Evolutionary conservation across 2,113 vertebrate genomes (phyloP).

Genomic region (Camelus dromedarius): DNA sequence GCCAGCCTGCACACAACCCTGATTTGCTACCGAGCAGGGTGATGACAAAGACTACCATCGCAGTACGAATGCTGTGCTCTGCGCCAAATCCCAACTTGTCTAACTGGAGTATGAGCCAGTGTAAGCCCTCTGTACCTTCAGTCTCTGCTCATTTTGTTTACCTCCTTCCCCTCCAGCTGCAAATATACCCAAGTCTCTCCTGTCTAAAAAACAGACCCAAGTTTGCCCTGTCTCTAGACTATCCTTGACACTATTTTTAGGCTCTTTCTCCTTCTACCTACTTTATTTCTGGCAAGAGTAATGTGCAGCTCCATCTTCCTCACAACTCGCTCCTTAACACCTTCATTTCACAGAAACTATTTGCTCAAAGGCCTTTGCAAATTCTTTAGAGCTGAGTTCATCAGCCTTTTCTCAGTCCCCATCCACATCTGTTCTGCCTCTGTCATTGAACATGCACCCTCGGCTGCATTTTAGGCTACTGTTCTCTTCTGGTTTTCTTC

Average conservation of each 20-base stretch:
- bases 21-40: not conserved
- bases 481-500: not conserved
- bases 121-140: not conserved
- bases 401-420: slow-evolving; percentile 1
- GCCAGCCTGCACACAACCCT: not conserved
- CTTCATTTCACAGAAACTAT: not conserved
- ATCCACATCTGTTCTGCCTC: not conserved
- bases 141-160: not conserved
- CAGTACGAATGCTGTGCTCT: not conserved
- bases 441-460: not conserved
- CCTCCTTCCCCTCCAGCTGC: not conserved
- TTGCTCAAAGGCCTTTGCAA: not conserved
- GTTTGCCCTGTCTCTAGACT: not conserved
- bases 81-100: not conserved
- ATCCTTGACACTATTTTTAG: not conserved
- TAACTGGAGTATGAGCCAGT: not conserved
- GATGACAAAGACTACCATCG: not conserved
- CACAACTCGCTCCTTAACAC: not conserved
- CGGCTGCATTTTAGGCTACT: not conserved
- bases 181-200: not conserved
- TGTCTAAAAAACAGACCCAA: not conserved
- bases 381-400: slow-evolving; percentile 24
- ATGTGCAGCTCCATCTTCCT: not conserved
- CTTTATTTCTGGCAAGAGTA: slow-evolving; percentile 15
- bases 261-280: not conserved